phyloP scores from a whole-genome alignment of 2,113 vertebrate species.

The Dunckerocampus dactyliophorus region DNA sequence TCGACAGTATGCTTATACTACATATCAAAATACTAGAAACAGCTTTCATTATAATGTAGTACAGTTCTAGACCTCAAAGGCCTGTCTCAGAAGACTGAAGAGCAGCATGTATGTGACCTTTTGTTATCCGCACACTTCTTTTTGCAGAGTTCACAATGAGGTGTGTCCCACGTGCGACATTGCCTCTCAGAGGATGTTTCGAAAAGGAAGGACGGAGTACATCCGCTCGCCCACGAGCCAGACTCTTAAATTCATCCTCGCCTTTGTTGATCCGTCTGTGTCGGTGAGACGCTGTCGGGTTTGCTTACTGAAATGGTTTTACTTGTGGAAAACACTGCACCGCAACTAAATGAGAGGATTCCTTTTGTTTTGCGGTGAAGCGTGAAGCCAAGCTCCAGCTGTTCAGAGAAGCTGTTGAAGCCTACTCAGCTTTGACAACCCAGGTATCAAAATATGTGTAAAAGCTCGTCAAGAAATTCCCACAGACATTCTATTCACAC shows the following conservation, averaged over 20 bases:
- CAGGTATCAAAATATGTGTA: slow-evolving; percentile 54
- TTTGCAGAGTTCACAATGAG: slow-evolving; percentile 72
- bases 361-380: slow-evolving; percentile 48
- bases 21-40: no score
- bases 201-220: slow-evolving; percentile 74
- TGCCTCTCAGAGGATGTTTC: slow-evolving; percentile 75
- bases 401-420: slow-evolving; percentile 68
- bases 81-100: no score
- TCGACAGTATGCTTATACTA: no score
- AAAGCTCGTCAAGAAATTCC: background rate
- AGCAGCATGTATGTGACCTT: background rate
- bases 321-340: no score
- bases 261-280: slow-evolving; percentile 60
- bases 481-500: background rate
- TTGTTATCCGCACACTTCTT: background rate
- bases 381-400: slow-evolving; percentile 71
- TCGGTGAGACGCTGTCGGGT: slow-evolving; percentile 54
- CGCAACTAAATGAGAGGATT: background rate
- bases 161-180: slow-evolving; percentile 74
- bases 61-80: no score
- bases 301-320: background rate
- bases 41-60: no score
- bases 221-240: slow-evolving; percentile 78
- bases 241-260: slow-evolving; percentile 68
- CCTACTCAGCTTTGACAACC: slow-evolving; percentile 68